A percentile compares a stretch with the other conserved stretches of the same genome.
Evolutionary conservation across 2,113 vertebrate species (phyloP).

Genomic region (Triplophysa tibetana): DNA sequence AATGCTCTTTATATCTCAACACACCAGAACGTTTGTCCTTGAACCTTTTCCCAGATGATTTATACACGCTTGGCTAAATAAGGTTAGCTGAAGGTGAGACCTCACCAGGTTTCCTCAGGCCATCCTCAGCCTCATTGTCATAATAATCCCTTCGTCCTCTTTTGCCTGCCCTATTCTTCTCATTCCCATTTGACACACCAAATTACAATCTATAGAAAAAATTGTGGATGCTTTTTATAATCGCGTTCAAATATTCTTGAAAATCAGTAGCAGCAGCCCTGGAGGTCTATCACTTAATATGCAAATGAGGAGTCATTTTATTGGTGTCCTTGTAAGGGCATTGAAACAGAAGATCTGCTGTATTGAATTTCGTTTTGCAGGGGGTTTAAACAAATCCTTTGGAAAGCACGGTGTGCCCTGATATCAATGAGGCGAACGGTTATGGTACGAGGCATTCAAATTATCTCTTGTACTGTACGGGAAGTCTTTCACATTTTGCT

Average conservation of each 20-base stretch:
- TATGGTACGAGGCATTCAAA: background rate
- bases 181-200: background rate
- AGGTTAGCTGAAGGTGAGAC: conserved; percentile 49
- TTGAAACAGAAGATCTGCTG: conserved; percentile 52
- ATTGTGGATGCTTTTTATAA: conserved; percentile 19
- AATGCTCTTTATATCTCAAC: background rate
- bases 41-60: conserved; percentile 1
- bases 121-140: conserved; percentile 30
- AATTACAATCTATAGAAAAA: background rate
- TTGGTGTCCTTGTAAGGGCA: conserved; percentile 48
- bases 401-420: background rate
- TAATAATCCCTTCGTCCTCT: conserved; percentile 45
- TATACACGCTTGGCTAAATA: conserved; percentile 1
- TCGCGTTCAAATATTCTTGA: conserved; percentile 13
- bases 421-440: background rate
- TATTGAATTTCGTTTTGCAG: conserved; percentile 55
- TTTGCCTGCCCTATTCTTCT: conserved; percentile 35
- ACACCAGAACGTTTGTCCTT: conserved; percentile 5
- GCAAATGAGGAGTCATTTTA: conserved; percentile 59
- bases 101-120: conserved; percentile 26
- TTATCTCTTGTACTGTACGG: background rate
- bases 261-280: conserved; percentile 30
- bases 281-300: conserved; percentile 58
- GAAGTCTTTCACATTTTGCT: background rate
- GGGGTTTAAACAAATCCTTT: conserved; percentile 54